A percentile compares a stretch with the other conserved stretches of the same genome.
phyloP scores from a whole-genome alignment of 2,113 vertebrate species.

The Gopherus flavomarginatus region DNA sequence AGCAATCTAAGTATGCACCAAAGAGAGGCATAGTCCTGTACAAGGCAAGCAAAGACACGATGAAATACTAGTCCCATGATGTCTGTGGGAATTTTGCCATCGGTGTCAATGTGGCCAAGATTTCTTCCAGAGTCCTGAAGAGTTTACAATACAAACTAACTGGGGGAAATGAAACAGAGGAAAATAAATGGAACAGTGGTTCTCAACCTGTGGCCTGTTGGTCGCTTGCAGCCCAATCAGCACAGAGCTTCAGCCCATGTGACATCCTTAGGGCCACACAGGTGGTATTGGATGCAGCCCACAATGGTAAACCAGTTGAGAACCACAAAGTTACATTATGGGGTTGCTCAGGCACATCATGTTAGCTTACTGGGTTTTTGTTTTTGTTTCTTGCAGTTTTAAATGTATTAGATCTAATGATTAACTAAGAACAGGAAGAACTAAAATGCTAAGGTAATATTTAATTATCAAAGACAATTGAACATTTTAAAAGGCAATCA shows the following conservation, averaged over 20 bases:
- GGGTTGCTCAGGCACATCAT: accelerated
- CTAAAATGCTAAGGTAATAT: neutral
- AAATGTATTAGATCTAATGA: neutral
- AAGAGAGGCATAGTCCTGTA: neutral
- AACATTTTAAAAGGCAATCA: neutral
- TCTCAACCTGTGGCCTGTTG: too few species aligned
- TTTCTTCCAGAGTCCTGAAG: neutral
- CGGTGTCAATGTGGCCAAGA: neutral
- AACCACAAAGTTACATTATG: accelerated
- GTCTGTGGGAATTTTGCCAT: accelerated
- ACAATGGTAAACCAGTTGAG: too few species aligned
- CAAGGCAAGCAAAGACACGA: neutral
- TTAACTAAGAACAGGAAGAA: neutral
- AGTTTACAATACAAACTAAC: neutral
- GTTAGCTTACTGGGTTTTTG: accelerated
- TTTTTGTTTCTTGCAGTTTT: neutral
- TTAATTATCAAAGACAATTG: neutral
- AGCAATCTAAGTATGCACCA: neutral
- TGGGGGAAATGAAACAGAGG: neutral
- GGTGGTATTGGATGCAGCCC: too few species aligned
- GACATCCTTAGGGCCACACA: too few species aligned
- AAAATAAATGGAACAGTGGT: neutral
- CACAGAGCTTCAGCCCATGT: too few species aligned
- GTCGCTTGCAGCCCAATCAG: too few species aligned
- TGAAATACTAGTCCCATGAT: neutral